Evolutionary conservation across 2,113 vertebrate genomes (phyloP).

Genomic region (Petrocephalus zakoni): DNA sequence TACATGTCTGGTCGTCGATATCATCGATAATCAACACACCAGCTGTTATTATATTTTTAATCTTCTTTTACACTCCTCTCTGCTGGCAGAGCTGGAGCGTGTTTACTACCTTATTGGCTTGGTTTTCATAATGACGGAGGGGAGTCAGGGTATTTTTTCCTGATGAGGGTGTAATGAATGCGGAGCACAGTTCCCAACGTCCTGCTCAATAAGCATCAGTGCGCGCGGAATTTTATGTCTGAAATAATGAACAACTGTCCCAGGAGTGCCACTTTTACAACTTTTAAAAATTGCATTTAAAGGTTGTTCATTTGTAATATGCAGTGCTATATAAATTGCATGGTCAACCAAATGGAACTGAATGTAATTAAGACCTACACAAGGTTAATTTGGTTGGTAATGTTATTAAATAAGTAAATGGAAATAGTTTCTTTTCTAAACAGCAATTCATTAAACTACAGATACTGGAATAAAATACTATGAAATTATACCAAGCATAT

Average conservation of each 20-base stretch:
- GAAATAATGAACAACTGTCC: conserved; percentile 18
- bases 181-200: not conserved
- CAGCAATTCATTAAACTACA: conserved; percentile 97
- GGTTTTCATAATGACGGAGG: not conserved
- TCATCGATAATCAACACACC: not conserved
- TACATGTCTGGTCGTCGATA: not conserved
- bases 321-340: conserved; percentile 75
- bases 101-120: not conserved
- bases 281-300: conserved; percentile 37
- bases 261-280: conserved; percentile 29
- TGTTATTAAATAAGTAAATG: conserved; percentile 96
- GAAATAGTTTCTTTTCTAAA: conserved; percentile 82
- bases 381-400: conserved; percentile 98
- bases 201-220: conserved; percentile 1
- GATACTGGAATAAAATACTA: conserved; percentile 93
- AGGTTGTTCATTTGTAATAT: conserved; percentile 72
- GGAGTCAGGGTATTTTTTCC: not conserved
- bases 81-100: not conserved
- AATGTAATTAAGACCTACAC: conserved; percentile 96
- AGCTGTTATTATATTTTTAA: not conserved
- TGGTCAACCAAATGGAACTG: conserved; percentile 94
- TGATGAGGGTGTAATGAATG: conserved; percentile 9
- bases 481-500: conserved; percentile 93
- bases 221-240: conserved; percentile 23
- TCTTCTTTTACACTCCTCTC: not conserved